Percentiles rank a stretch among this genome's conserved stretches.
These are phyloP conservation scores for Ganaspis brasiliensis DNA, from an alignment of 2,888 invertebrate genomes.

Conservation along the genomic window DNA sequence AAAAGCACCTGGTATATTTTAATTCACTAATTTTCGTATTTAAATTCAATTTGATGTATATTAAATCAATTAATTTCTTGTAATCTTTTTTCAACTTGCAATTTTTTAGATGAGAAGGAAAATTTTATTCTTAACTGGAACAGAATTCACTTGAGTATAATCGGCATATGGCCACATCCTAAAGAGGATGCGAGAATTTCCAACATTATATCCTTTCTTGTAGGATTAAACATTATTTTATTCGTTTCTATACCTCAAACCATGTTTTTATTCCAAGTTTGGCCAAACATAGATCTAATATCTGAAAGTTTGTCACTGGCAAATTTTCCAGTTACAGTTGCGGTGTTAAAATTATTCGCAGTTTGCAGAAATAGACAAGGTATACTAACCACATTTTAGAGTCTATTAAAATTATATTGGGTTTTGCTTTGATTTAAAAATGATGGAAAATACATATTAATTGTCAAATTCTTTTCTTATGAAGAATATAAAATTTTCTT, in stretches of 20 bases:
- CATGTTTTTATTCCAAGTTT: conserved; percentile 30
- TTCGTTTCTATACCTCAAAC: conserved; percentile 55
- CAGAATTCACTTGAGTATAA: conserved; percentile 56
- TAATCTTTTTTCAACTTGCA: too few species aligned
- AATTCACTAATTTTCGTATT: too few species aligned
- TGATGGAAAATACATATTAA: too few species aligned
- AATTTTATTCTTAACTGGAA: conserved; percentile 62
- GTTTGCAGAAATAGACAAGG: conserved; percentile 53
- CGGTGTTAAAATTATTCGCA: conserved; percentile 48
- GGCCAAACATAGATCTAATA: conserved; percentile 56
- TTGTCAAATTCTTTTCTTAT: too few species aligned
- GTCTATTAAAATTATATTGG: background rate
- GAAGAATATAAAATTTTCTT: background rate
- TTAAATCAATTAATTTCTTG: too few species aligned
- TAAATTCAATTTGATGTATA: too few species aligned
- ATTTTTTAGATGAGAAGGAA: background rate
- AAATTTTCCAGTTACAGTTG: conserved; percentile 47
- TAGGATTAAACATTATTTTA: conserved; percentile 44
- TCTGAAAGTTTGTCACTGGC: conserved; percentile 48
- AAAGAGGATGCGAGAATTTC: conserved; percentile 10
- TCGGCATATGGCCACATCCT: conserved; percentile 67
- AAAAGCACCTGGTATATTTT: too few species aligned
- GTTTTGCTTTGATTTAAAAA: too few species aligned
- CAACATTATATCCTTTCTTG: conserved; percentile 18
- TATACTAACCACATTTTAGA: conserved; percentile 13